A percentile compares a stretch with the other conserved stretches of the same genome.
Evolutionary conservation across 2,888 invertebrate species (phyloP).

Genomic region (Elmis aenea): DNA sequence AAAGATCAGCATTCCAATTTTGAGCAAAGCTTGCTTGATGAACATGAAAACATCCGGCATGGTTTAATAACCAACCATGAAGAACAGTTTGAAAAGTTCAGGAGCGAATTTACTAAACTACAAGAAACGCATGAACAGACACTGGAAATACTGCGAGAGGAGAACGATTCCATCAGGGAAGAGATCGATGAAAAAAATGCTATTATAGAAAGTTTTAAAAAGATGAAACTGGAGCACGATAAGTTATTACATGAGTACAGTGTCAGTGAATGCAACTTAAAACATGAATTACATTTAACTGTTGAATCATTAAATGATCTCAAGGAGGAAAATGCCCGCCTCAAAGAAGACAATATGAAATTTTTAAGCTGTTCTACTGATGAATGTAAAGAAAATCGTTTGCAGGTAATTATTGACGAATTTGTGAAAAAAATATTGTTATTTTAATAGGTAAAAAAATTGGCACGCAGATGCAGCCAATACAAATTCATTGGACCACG

Average conservation of each 20-base stretch:
- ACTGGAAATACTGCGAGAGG: slow-evolving; percentile 43
- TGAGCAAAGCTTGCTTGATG: slow-evolving; percentile 33
- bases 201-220: slow-evolving; percentile 29
- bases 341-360: slow-evolving; percentile 39
- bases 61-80: slow-evolving; percentile 33
- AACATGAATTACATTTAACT: too few relatives aligned
- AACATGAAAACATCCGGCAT: slow-evolving; percentile 30
- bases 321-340: slow-evolving; percentile 33
- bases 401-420: slow-evolving; percentile 42
- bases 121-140: slow-evolving; percentile 41
- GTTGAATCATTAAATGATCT: slow-evolving; percentile 23
- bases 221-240: slow-evolving; percentile 31
- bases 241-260: slow-evolving; percentile 38
- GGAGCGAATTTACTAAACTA: slow-evolving; percentile 38
- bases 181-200: slow-evolving; percentile 41
- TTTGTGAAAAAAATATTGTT: too few relatives aligned
- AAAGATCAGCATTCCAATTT: slow-evolving; percentile 37
- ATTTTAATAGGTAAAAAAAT: too few relatives aligned
- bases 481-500: too few relatives aligned
- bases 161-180: slow-evolving; percentile 44
- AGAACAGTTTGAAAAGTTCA: slow-evolving; percentile 35
- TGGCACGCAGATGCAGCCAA: too few relatives aligned
- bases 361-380: slow-evolving; percentile 31
- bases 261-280: slow-evolving; percentile 33
- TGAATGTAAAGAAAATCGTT: slow-evolving; percentile 38